Evolutionary conservation across 2,113 vertebrate genomes (phyloP).

Genomic region (Dascyllus trimaculatus): DNA sequence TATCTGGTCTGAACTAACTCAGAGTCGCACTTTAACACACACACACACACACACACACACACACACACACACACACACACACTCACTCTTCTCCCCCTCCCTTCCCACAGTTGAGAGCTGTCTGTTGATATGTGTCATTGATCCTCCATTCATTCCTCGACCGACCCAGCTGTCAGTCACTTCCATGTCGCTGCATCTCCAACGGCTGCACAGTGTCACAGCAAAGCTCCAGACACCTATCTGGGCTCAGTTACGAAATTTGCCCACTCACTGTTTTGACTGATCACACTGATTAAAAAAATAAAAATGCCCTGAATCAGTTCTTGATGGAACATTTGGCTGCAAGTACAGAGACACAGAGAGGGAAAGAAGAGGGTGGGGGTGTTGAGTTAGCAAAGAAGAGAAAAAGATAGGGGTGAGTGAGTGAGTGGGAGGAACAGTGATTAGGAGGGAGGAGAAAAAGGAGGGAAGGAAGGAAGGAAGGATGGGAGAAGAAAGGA

Average conservation of each 20-base stretch:
- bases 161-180: conserved; percentile 70
- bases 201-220: conserved; percentile 54
- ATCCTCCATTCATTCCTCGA: conserved; percentile 65
- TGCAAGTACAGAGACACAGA: neutral
- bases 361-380: neutral
- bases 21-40: neutral
- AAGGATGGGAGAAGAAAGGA: too few species aligned
- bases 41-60: neutral
- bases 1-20: too few species aligned
- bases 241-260: conserved; percentile 25
- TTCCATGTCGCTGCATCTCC: conserved; percentile 66
- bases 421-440: neutral
- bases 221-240: neutral
- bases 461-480: neutral
- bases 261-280: conserved; percentile 3
- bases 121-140: conserved; percentile 73
- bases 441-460: neutral
- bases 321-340: neutral
- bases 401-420: neutral
- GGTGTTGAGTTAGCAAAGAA: neutral
- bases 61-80: neutral
- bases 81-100: neutral
- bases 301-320: conserved; percentile 33
- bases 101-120: conserved; percentile 11
- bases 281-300: neutral